Percentiles rank a stretch among this genome's conserved stretches.
These are phyloP conservation scores for Rhamnusium bicolor DNA, from an alignment of 2,888 invertebrate genomes.

Conservation along the genomic window DNA sequence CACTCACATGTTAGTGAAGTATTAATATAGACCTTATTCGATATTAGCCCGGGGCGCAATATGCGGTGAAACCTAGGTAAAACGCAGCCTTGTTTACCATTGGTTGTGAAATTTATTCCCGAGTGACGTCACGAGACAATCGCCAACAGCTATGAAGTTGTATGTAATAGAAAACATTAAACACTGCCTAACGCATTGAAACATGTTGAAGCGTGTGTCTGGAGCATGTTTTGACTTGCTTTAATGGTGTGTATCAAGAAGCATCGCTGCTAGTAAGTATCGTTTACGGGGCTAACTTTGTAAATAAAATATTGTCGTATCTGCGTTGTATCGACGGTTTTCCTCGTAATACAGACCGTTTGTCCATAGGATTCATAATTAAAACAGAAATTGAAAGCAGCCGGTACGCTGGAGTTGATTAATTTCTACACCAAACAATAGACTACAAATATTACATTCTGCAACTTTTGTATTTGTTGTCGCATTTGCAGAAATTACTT, in stretches of 20 bases:
- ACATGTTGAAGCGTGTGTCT: conserved; percentile 35
- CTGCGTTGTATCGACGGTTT: conserved; percentile 5
- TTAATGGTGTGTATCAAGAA: conserved; percentile 29
- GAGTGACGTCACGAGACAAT: conserved; percentile 38
- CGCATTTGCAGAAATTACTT: too few relatives aligned
- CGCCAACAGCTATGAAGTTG: conserved; percentile 38
- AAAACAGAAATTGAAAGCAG: conserved; percentile 15
- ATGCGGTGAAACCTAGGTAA: conserved; percentile 28
- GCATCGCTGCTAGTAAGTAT: conserved; percentile 2
- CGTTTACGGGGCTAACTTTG: conserved; percentile 2
- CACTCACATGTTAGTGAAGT: conserved; percentile 34
- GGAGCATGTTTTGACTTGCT: conserved; percentile 25
- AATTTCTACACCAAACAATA: conserved; percentile 9
- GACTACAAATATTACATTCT: not conserved
- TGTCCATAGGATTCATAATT: conserved; percentile 2
- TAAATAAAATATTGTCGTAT: conserved; percentile 5
- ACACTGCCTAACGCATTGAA: conserved; percentile 28
- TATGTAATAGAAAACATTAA: conserved; percentile 34
- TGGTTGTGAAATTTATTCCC: conserved; percentile 40
- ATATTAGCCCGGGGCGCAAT: conserved; percentile 28
- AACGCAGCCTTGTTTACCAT: conserved; percentile 30
- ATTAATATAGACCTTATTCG: conserved; percentile 34
- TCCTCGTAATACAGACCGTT: conserved; percentile 1
- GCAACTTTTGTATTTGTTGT: not conserved
- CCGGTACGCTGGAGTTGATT: not conserved